Conservation (phyloP, 1,140 invertebrate species). For the Laupala kohalensis region DNA sequence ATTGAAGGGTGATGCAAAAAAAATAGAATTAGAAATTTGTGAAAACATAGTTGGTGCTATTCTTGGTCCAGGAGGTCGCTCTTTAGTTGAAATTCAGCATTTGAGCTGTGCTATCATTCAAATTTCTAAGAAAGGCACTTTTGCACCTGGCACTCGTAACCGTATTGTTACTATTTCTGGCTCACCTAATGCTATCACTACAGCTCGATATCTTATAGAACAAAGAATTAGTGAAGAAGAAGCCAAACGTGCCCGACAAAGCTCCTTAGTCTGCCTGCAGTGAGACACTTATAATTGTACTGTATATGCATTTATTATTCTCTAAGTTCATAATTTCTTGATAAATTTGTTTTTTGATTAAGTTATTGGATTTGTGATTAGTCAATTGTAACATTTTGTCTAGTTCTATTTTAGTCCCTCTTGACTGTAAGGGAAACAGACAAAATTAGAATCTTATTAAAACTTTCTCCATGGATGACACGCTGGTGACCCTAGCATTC, state of each 20-base stretch:
- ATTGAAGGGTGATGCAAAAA: slow-evolving; percentile 59
- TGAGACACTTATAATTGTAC: slow-evolving; percentile 9
- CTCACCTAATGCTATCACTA: slow-evolving; percentile 69
- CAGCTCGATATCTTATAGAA: slow-evolving; percentile 88
- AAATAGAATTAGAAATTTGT: slow-evolving; percentile 80
- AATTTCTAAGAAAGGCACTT: slow-evolving; percentile 96
- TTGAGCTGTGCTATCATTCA: slow-evolving; percentile 92
- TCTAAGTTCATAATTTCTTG: background rate
- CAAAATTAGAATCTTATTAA: background rate
- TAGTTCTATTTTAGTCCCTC: slow-evolving; percentile 6
- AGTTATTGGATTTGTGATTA: background rate
- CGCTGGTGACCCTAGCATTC: background rate
- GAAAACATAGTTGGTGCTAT: slow-evolving; percentile 91
- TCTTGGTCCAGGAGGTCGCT: slow-evolving; percentile 86
- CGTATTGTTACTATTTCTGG: slow-evolving; percentile 93
- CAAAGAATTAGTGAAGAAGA: slow-evolving; percentile 92
- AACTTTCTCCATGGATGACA: background rate
- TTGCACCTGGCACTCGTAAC: slow-evolving; percentile 90
- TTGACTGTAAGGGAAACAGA: background rate
- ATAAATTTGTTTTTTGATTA: background rate
- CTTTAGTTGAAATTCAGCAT: slow-evolving; percentile 93
- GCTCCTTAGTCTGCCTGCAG: slow-evolving; percentile 45
- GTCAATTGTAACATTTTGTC: slow-evolving; percentile 11
- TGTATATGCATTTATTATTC: slow-evolving; percentile 3
- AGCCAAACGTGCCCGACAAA: slow-evolving; percentile 79